Evolutionary conservation across 1,140 invertebrate species (phyloP), one percentile per base, ranked within the genome.

Genomic region (Drosophila baimaii): DNA sequence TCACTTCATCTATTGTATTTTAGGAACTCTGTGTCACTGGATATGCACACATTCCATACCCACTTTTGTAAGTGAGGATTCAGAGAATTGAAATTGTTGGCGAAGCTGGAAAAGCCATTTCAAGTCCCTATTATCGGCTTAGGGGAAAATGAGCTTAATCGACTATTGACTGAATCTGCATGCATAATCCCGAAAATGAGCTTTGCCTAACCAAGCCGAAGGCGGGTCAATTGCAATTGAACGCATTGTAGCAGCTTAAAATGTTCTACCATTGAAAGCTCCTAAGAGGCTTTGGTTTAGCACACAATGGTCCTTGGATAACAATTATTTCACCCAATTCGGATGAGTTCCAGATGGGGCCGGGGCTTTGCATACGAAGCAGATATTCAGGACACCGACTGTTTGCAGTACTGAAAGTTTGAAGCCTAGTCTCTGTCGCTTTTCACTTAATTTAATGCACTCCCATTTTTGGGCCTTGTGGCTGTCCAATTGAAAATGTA

Each of bases 231-330:
- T 71, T 70, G 69, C 51, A 66, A 68, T 66, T 65, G 46, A 66
- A 69, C 65, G 35, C 46, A 66, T 19, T 69, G 65, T 25, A 69
- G 17, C 62, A 33, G 69, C 69, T 58, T 71, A 71, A 47, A 71
- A 33, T 58, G 69, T 71, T 58, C 23, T 39, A 39, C 25, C 31
- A 71, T 58, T 21, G 25, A 58, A 71, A 71, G 69, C 65, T 47
- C 1, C 66, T 71, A 58, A 72, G 66, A 49, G 69, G 69, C 33
- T 72, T 71, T 70, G 65, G 44, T 35, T 69, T 66, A 27, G 46
- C 27, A 43, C 37, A 66, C 46, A 69, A 69, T 44, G 65, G 46
- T 21, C 5, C 10, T 44, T 66, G 46, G 46, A 68, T 43, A 54
- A 66, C 46, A 54, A 66, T 69, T 54, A 66, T 54, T 52, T 52